phyloP scores from a whole-genome alignment of 1,140 invertebrate species.

The Stegodyphus dumicola region DNA sequence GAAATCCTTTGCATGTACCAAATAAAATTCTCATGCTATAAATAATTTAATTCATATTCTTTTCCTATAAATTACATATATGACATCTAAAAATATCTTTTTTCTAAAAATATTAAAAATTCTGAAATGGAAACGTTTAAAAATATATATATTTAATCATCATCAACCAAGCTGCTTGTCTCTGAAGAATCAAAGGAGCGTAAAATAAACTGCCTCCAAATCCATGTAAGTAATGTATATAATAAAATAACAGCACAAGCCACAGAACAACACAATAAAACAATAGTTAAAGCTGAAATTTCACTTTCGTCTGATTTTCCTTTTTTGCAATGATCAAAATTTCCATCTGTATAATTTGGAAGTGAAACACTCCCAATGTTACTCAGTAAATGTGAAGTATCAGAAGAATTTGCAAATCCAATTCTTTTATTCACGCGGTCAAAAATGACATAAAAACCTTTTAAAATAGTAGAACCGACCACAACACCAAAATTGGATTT shows the following conservation, averaged over 20 bases:
- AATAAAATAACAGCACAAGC: constrained; percentile 12
- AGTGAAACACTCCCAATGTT: neutral
- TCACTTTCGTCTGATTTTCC: neutral
- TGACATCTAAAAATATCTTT: too few relatives aligned
- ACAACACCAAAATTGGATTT: constrained; percentile 18
- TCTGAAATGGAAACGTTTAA: too few relatives aligned
- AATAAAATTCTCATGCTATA: too few relatives aligned
- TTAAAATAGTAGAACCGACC: constrained; percentile 52
- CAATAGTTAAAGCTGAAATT: constrained; percentile 11
- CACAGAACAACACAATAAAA: constrained; percentile 14
- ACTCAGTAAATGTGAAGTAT: neutral
- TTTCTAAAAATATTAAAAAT: too few relatives aligned
- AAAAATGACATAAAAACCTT: constrained; percentile 56
- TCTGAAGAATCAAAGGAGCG: constrained; percentile 12
- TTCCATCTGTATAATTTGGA: constrained; percentile 4
- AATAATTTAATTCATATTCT: too few relatives aligned
- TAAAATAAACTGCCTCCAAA: neutral
- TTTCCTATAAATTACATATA: too few relatives aligned
- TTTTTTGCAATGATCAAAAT: constrained; percentile 17
- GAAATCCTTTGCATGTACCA: too few relatives aligned
- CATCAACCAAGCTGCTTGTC: constrained; percentile 39
- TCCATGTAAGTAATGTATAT: constrained; percentile 34
- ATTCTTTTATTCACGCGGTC: constrained; percentile 47
- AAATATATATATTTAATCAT: neutral
- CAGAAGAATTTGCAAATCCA: constrained; percentile 54